phyloP scores from a whole-genome alignment of 2,797 vertebrate genomes.

The Jordanella pulchra region DNA sequence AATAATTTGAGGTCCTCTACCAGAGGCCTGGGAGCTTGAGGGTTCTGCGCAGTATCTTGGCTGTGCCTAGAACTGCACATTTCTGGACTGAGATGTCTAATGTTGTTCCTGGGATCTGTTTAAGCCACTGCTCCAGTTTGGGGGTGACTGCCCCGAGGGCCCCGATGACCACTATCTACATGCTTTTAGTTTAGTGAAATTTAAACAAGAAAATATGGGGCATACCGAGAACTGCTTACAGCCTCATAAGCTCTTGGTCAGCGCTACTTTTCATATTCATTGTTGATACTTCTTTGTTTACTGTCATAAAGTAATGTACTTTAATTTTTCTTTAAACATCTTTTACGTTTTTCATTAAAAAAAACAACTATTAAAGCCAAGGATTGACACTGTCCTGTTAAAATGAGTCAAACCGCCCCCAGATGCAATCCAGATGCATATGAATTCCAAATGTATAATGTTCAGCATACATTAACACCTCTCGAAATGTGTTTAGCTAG shows the following conservation, averaged over 20 bases:
- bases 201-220: too few species aligned
- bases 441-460: conserved; percentile 8
- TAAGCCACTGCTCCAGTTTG: too few species aligned
- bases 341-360: neutral
- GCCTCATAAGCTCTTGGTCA: neutral
- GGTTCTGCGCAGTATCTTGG: too few species aligned
- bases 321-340: neutral
- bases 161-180: neutral
- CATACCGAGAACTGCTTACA: too few species aligned
- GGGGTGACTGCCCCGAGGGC: too few species aligned
- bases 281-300: neutral
- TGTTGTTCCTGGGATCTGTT: too few species aligned
- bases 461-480: conserved; percentile 7
- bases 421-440: conserved; percentile 15
- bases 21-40: too few species aligned
- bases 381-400: conserved; percentile 5
- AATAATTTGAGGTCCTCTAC: too few species aligned
- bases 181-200: too few species aligned
- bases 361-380: neutral
- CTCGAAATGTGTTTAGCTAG: conserved; percentile 4
- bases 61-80: too few species aligned
- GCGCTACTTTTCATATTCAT: neutral
- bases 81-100: too few species aligned
- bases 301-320: neutral
- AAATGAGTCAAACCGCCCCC: conserved; percentile 11